A percentile compares a stretch with the other conserved stretches of the same genome.
These are phyloP conservation scores for Erpornis zantholeuca DNA, from an alignment of 2,113 vertebrate genomes.

Conservation along the genomic window DNA sequence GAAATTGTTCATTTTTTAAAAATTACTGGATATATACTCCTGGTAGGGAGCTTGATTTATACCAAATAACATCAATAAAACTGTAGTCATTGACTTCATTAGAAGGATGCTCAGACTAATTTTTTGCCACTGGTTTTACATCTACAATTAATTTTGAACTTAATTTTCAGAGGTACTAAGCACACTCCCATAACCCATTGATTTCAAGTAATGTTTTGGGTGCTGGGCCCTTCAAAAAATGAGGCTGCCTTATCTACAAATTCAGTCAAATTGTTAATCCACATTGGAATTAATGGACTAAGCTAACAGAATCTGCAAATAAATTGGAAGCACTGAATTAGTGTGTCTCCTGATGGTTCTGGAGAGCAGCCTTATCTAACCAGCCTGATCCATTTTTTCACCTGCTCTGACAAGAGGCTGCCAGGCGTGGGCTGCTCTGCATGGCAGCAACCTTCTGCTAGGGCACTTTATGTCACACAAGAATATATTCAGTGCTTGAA, in stretches of 20 bases:
- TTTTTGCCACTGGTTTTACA: not conserved
- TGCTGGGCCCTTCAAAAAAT: not conserved
- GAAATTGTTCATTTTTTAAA: not conserved
- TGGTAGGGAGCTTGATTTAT: not conserved
- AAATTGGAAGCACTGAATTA: not conserved
- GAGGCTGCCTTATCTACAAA: not conserved
- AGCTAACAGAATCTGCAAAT: not conserved
- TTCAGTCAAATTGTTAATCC: constrained; percentile 5
- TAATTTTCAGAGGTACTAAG: constrained; percentile 6
- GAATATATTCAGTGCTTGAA: constrained; percentile 5
- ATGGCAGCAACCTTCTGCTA: not conserved
- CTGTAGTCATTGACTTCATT: not conserved
- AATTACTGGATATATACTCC: not conserved
- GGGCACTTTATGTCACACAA: not conserved
- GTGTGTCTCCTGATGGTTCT: not conserved
- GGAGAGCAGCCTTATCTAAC: not conserved
- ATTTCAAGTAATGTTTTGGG: constrained; percentile 10
- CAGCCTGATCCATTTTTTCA: not conserved
- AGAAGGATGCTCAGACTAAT: not conserved
- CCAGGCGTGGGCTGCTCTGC: not conserved
- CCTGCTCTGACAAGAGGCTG: not conserved
- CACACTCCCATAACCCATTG: not conserved
- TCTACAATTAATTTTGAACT: constrained; percentile 3
- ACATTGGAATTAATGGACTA: not conserved
- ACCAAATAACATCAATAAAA: not conserved